Evolutionary conservation across 2,888 invertebrate species (phyloP).

Genomic region (Sinhomidia bicolor): DNA sequence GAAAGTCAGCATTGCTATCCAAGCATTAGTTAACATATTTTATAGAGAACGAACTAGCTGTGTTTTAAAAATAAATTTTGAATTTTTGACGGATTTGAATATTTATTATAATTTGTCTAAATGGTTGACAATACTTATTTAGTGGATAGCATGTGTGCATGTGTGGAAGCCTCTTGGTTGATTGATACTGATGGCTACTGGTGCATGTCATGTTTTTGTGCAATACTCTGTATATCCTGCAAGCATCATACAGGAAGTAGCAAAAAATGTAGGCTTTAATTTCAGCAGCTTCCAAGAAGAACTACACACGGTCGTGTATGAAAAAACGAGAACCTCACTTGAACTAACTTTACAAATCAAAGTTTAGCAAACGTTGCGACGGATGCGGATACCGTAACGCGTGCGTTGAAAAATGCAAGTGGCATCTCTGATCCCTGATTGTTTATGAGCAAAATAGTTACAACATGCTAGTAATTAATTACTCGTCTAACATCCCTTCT

Average conservation of each 20-base stretch:
- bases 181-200: neutral
- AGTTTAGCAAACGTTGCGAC: neutral
- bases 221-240: neutral
- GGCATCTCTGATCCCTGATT: neutral
- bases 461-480: neutral
- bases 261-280: constrained; percentile 39
- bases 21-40: too few species aligned
- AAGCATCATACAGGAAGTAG: constrained; percentile 15
- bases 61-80: too few species aligned
- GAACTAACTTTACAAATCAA: neutral
- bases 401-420: neutral
- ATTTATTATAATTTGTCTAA: too few species aligned
- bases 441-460: neutral
- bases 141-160: too few species aligned
- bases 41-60: too few species aligned
- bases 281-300: constrained; percentile 40
- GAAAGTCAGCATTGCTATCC: too few species aligned
- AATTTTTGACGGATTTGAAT: too few species aligned
- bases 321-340: neutral
- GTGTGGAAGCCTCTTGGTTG: neutral
- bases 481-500: neutral
- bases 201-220: constrained; percentile 37
- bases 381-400: neutral
- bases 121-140: too few species aligned
- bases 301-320: neutral